These are phyloP conservation scores for Trissoscelio sp. DNA, from an alignment of 2,888 invertebrate species.

Conservation along the genomic window DNA sequence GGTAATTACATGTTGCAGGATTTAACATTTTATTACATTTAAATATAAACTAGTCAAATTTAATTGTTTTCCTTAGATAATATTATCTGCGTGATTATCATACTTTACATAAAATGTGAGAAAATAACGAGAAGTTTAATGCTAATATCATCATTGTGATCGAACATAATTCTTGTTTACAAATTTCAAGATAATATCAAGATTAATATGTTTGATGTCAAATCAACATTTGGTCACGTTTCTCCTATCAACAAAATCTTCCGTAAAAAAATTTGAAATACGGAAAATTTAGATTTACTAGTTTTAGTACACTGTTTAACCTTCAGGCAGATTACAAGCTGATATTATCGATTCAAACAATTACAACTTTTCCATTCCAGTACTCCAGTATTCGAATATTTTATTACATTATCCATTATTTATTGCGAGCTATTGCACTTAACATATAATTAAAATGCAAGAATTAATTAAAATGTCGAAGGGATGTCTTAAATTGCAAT, in stretches of 20 bases:
- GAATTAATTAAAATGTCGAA: conserved; percentile 38
- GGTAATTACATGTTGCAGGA: conserved; percentile 28
- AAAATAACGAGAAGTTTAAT: conserved; percentile 9
- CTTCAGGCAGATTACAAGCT: background rate
- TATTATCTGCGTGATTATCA: conserved; percentile 3
- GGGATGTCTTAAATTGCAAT: conserved; percentile 34
- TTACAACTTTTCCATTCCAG: background rate
- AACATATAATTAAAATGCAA: conserved; percentile 39
- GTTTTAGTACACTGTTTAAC: background rate
- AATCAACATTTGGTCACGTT: background rate
- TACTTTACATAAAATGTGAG: conserved; percentile 2
- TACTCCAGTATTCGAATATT: background rate
- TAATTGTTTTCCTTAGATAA: conserved; percentile 1
- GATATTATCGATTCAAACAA: background rate
- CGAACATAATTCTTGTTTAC: conserved; percentile 6
- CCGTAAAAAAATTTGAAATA: background rate
- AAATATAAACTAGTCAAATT: conserved; percentile 8
- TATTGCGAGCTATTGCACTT: background rate
- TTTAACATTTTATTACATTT: conserved; percentile 33
- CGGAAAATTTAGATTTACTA: background rate
- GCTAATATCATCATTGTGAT: background rate
- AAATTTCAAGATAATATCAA: conserved; percentile 9
- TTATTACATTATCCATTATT: conserved; percentile 8
- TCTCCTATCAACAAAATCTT: conserved; percentile 11
- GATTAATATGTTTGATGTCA: conserved; percentile 1